A percentile compares a stretch with the other conserved stretches of the same genome.
Evolutionary conservation across 2,888 invertebrate genomes (phyloP).

Genomic region (Neria commutata): DNA sequence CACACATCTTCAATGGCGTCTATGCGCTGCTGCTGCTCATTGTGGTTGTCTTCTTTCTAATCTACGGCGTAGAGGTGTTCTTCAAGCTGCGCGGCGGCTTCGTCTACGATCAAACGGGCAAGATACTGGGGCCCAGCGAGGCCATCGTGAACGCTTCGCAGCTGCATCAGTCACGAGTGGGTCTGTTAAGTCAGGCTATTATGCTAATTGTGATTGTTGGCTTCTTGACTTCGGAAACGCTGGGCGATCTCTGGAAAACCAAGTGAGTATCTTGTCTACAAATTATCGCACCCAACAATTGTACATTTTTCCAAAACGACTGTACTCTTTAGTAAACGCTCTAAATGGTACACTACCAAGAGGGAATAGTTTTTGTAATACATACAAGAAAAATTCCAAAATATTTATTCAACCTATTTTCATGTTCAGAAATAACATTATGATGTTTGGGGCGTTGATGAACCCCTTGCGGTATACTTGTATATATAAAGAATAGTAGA

Average conservation of each 20-base stretch:
- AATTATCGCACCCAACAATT: no score
- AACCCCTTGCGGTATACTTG: background rate
- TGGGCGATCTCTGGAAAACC: conserved; percentile 92
- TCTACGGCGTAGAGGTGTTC: conserved; percentile 92
- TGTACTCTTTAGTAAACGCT: no score
- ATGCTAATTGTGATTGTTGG: conserved; percentile 89
- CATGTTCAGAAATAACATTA: background rate
- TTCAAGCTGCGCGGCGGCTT: conserved; percentile 92
- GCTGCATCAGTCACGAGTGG: conserved; percentile 87
- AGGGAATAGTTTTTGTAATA: no score
- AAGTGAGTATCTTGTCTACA: conserved; percentile 68
- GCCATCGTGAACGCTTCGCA: conserved; percentile 80
- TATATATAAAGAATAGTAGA: background rate
- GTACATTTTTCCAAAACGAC: no score
- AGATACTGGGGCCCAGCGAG: conserved; percentile 65
- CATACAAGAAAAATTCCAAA: background rate
- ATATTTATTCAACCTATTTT: no score
- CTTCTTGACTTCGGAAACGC: conserved; percentile 88
- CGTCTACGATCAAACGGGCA: conserved; percentile 73
- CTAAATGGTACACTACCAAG: no score
- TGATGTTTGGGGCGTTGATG: background rate
- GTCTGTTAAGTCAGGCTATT: conserved; percentile 86
- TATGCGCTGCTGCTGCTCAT: conserved; percentile 90
- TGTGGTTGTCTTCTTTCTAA: conserved; percentile 89
- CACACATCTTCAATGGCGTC: conserved; percentile 88